Conservation (phyloP, 2,113 vertebrate species). For the Aphyosemion australe region DNA sequence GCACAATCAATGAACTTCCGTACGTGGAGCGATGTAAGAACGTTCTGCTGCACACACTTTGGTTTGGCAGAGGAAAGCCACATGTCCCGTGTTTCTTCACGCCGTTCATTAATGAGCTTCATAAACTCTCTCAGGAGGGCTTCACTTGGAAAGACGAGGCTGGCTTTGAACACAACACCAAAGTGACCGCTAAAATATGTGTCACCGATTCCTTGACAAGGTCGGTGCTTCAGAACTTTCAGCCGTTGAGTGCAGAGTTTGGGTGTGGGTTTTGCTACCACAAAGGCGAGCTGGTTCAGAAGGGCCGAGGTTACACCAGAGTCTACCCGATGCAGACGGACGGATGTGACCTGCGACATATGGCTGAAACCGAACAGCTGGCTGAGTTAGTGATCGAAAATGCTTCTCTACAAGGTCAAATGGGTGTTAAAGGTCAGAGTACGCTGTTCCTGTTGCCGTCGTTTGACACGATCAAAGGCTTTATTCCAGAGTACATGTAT, state of each 20-base stretch:
- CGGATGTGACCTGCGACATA: slow-evolving; percentile 11
- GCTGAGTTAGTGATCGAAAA: slow-evolving; percentile 4
- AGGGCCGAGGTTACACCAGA: slow-evolving; percentile 1
- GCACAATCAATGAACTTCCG: slow-evolving; percentile 25
- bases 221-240: slow-evolving; percentile 17
- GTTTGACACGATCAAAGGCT: slow-evolving; percentile 16
- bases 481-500: slow-evolving; percentile 22
- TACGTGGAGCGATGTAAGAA: slow-evolving; percentile 13
- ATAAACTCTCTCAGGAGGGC: slow-evolving; percentile 10
- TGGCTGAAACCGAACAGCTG: slow-evolving; percentile 8
- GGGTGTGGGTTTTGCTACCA: slow-evolving; percentile 28
- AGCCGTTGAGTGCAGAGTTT: slow-evolving; percentile 1
- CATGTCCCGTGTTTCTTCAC: slow-evolving; percentile 14
- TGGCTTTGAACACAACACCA: slow-evolving; percentile 2
- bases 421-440: slow-evolving; percentile 24
- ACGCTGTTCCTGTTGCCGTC: slow-evolving; percentile 13
- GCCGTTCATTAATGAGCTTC: slow-evolving; percentile 27
- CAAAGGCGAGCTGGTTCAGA: slow-evolving; percentile 18
- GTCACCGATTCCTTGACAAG: not conserved
- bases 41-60: slow-evolving; percentile 17
- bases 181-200: slow-evolving; percentile 3
- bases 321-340: slow-evolving; percentile 2
- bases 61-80: slow-evolving; percentile 24
- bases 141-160: slow-evolving; percentile 13
- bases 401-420: not conserved